These are phyloP conservation scores for Lampropteryx suffumata DNA, from an alignment of 2,888 invertebrate genomes.

Conservation along the genomic window DNA sequence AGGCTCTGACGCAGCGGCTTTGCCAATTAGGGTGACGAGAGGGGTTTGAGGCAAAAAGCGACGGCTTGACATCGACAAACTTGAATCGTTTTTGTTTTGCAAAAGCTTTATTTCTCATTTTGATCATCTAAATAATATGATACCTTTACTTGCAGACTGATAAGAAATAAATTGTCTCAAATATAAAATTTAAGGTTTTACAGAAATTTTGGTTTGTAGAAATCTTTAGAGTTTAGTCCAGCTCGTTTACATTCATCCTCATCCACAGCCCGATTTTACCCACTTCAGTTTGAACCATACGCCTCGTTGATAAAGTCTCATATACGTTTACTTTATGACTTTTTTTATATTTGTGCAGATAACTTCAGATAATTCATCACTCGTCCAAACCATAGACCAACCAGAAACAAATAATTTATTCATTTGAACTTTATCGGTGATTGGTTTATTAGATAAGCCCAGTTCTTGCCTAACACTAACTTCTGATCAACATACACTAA, in stretches of 20 bases:
- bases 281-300: no score
- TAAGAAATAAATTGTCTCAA: no score
- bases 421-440: neutral
- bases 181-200: no score
- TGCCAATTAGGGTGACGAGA: constrained; percentile 31
- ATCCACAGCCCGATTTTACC: no score
- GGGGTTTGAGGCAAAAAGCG: constrained; percentile 27
- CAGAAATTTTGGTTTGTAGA: no score
- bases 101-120: neutral
- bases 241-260: no score
- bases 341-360: no score
- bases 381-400: neutral
- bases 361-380: neutral
- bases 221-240: no score
- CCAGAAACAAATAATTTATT: constrained; percentile 5
- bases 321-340: no score
- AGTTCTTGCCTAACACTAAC: constrained; percentile 1
- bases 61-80: constrained; percentile 23
- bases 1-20: constrained; percentile 27
- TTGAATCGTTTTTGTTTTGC: constrained; percentile 24
- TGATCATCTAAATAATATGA: no score
- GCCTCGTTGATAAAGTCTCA: no score
- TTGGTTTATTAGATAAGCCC: neutral
- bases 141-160: no score
- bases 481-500: constrained; percentile 6